Evolutionary conservation across 2,888 invertebrate genomes (phyloP), one percentile per base, ranked within the genome.

Genomic region (Sphaeridia pumilis): DNA sequence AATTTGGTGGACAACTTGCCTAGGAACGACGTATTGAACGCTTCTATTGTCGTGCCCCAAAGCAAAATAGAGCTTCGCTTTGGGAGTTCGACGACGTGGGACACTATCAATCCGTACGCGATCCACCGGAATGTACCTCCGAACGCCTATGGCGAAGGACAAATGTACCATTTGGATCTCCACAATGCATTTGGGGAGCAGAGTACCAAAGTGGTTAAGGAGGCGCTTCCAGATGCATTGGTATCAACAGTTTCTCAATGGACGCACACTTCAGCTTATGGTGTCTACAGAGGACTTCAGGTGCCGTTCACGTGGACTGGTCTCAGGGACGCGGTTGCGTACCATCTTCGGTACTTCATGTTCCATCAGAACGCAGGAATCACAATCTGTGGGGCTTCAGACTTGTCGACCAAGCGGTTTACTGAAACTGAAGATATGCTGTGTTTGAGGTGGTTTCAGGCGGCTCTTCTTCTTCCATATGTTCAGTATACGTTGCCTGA

Each of bases 371-470:
- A 56, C 22, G 17, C 52, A 12, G 60, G 61, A 12, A 63, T 58
- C 5, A 57, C 61, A 12, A 58, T 62, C 42, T 64, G 64, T 53
- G 64, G 64, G 3, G 47, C 56, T n/a, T 38, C 38, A 17, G 20
- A 17, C 20, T 5, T 5, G 5, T 5, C 5, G 17, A 14, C 12
- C 12, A 20, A 20, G 42, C 28, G 57, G 1, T 34, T 47, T 1
- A 17, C 42, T n/a, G 63, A 64, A 2, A 65, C 66, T 2, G 74
- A 76, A 46, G 70, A 72, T 14, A 69, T 69, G 14, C 67, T 81
- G 3, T 84, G 84, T 58, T 68, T 80, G 0, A 74, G 80, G 58
- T 84, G 84, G 84, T 80, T 80, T 58, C 74, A 80, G 68, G 74
- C 81, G 4, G 79, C 79, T 0, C 75, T 78, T 0, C 79, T 78